Evolutionary conservation across 2,797 vertebrate genomes (phyloP).

Genomic region (Melanotaenia parkinsoni): DNA sequence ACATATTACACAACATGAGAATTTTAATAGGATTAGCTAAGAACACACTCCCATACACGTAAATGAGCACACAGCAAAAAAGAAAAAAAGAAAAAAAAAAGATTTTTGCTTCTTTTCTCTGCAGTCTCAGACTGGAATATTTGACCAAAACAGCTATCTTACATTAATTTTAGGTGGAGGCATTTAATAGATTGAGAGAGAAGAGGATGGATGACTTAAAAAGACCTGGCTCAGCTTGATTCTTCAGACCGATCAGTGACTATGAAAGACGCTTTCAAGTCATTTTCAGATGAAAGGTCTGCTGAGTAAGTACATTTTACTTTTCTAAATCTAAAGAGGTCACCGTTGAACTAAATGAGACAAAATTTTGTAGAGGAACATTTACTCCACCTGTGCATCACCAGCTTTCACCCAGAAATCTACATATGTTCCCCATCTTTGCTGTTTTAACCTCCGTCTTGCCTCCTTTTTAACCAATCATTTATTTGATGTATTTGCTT

Average conservation of each 20-base stretch:
- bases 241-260: slow-evolving; percentile 8
- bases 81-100: neutral
- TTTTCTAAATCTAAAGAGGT: slow-evolving; percentile 10
- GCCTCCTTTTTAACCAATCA: no score
- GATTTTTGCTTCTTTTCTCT: slow-evolving; percentile 29
- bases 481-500: no score
- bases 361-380: neutral
- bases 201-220: slow-evolving; percentile 12
- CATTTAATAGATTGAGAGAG: slow-evolving; percentile 19
- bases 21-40: slow-evolving; percentile 61
- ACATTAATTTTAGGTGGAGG: slow-evolving; percentile 14
- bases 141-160: slow-evolving; percentile 2
- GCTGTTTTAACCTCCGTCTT: no score
- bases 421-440: no score
- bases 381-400: neutral
- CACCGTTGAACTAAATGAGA: neutral
- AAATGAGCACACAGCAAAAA: slow-evolving; percentile 21
- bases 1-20: slow-evolving; percentile 47
- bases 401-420: no score
- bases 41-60: slow-evolving; percentile 36
- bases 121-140: slow-evolving; percentile 13
- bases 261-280: slow-evolving; percentile 8
- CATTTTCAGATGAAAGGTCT: slow-evolving; percentile 15
- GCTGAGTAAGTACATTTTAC: slow-evolving; percentile 11
- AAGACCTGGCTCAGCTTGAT: slow-evolving; percentile 15